A percentile compares a stretch with the other conserved stretches of the same genome.
phyloP scores from a whole-genome alignment of 2,797 vertebrate species.

The Cossypha caffra region DNA sequence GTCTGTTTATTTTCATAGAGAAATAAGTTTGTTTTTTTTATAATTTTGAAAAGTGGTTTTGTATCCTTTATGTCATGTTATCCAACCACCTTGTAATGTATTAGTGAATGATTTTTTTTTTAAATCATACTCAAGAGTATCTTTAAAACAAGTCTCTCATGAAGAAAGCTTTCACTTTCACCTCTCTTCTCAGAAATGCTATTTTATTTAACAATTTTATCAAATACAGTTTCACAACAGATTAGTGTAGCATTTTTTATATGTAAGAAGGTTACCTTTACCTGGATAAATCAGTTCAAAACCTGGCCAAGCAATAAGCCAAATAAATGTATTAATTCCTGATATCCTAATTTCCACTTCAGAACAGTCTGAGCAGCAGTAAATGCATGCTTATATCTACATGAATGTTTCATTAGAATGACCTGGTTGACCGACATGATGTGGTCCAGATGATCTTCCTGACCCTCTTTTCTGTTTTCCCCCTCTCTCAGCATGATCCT shows the following conservation, averaged over 20 bases:
- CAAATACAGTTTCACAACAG: background rate
- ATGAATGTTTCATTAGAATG: slow-evolving; percentile 8
- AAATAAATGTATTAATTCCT: background rate
- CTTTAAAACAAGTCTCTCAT: background rate
- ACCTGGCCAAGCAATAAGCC: background rate
- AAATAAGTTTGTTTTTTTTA: background rate
- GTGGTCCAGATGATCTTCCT: background rate
- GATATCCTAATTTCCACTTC: background rate
- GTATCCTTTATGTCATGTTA: background rate
- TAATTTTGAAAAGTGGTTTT: background rate
- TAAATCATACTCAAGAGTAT: background rate
- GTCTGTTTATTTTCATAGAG: background rate
- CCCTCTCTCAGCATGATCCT: background rate
- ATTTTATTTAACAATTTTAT: background rate
- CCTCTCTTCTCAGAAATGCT: background rate
- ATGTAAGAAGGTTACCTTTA: background rate
- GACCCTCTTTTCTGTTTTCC: background rate
- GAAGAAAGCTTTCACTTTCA: background rate
- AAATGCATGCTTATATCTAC: background rate
- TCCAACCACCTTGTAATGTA: background rate
- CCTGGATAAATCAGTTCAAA: background rate
- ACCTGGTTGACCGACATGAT: background rate
- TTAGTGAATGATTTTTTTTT: background rate
- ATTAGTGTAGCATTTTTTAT: background rate
- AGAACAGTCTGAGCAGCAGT: background rate